Base-by-base conservation (phyloP, 2,113 vertebrate species). In the Siniperca chuatsi region DNA sequence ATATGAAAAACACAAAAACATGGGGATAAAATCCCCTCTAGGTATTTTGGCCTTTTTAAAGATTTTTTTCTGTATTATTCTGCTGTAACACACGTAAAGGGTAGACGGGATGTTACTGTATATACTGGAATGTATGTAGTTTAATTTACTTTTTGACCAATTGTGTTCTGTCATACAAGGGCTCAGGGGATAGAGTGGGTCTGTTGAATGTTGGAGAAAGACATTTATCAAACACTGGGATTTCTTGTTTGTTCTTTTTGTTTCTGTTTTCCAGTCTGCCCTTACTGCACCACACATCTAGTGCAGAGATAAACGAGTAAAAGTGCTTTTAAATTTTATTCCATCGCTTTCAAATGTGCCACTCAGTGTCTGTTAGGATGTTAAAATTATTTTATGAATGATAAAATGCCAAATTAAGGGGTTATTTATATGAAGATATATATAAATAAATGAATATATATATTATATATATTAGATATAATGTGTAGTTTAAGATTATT, bases 381-480 rank as follows among this genome's bases (percentile, higher is more conserved):
- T 95, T 95, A 93, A 92, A 93, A 92, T 94, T 94, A 94, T 95
- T 96, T 95, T 95, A 95, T 89, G 90, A 95, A 94, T 87, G 92
- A 94, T 94, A 94, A 90, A 93, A 96, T 95, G 96, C 95, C 95
- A 96, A 96, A 96, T 92, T 95, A 96, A 95, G 93, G 93, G 94
- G 93, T 95, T 95, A 95, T 96, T 96, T 96, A 94, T 96, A 96
- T 95, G 92, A 90, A 94, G 90, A 94, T 92, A 93, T 89, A 93
- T 84, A 93, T 88, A 89, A 85, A 95, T 91, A 93, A 84, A 94
- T 92, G 80, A 87, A 95, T 92, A 94, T 91, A 95, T 90, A 92
- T 92, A 95, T 90, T 90, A 93, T 94, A 94, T 94, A 95, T 94
- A 95, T 94, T 95, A 94, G 91, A 94, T 93, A 89, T 95, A 90